phyloP scores from a whole-genome alignment of 2,888 invertebrate species.

The Cheilosia vulpina region DNA sequence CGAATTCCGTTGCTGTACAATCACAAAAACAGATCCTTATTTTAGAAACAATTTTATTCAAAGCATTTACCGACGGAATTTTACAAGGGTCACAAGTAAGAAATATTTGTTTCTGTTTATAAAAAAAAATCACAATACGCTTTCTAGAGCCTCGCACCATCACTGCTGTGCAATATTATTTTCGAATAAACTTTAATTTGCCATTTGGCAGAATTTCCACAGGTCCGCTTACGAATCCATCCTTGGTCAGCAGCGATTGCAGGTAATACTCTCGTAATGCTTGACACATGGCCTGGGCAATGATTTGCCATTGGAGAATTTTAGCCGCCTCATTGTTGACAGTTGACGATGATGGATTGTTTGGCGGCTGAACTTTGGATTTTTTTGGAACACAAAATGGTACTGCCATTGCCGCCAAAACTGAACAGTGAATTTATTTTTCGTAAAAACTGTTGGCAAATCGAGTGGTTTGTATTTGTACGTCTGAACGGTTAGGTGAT shows the following conservation, averaged over 20 bases:
- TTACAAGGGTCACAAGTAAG: slow-evolving; percentile 40
- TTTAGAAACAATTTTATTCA: slow-evolving; percentile 24
- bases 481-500: slow-evolving; percentile 35
- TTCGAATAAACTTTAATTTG: slow-evolving; percentile 76
- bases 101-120: slow-evolving; percentile 22
- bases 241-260: slow-evolving; percentile 74
- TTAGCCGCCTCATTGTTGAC: slow-evolving; percentile 44
- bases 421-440: slow-evolving; percentile 33
- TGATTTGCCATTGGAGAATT: slow-evolving; percentile 80
- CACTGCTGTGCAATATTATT: slow-evolving; percentile 42
- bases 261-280: slow-evolving; percentile 80
- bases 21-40: slow-evolving; percentile 51
- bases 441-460: slow-evolving; percentile 14
- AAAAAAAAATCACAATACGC: slow-evolving; percentile 78
- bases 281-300: slow-evolving; percentile 81
- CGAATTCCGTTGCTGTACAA: slow-evolving; percentile 48
- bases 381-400: slow-evolving; percentile 81
- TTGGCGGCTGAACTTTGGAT: slow-evolving; percentile 55
- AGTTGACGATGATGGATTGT: background rate
- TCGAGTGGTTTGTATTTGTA: slow-evolving; percentile 21
- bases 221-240: slow-evolving; percentile 76
- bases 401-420: slow-evolving; percentile 79
- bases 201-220: slow-evolving; percentile 80
- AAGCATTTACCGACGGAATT: slow-evolving; percentile 60
- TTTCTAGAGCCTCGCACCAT: slow-evolving; percentile 75